Evolutionary conservation across 2,113 vertebrate species (phyloP).

Genomic region (Zonotrichia leucophrys): DNA sequence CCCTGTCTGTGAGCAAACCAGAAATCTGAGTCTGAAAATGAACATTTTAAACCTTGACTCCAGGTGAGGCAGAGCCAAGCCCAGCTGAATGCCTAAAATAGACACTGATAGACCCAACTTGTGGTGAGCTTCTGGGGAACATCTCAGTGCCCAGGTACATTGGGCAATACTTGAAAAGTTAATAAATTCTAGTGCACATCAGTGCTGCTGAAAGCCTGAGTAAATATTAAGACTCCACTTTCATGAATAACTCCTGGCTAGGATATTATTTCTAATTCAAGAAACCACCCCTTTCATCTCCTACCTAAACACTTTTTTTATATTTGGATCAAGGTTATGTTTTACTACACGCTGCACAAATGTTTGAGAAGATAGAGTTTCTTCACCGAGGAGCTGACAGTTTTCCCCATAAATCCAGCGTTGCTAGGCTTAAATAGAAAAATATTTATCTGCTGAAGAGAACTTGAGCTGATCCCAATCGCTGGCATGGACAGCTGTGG

Average conservation of each 20-base stretch:
- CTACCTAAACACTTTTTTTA: constrained; percentile 13
- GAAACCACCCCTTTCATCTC: constrained; percentile 25
- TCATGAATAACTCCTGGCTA: background rate
- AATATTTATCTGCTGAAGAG: background rate
- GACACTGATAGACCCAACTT: background rate
- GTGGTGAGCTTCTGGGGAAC: background rate
- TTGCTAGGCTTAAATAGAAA: background rate
- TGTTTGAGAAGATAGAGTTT: background rate
- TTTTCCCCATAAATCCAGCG: background rate
- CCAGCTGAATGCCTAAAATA: background rate
- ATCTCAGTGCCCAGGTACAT: background rate
- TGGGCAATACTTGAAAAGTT: background rate
- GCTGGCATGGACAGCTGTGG: background rate
- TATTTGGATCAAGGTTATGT: constrained; percentile 33
- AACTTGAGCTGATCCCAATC: background rate
- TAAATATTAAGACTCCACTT: constrained; percentile 46
- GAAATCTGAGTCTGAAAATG: background rate
- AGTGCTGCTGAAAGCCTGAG: background rate
- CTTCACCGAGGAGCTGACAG: background rate
- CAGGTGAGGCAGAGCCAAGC: background rate
- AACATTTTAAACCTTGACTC: background rate
- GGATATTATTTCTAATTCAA: constrained; percentile 29
- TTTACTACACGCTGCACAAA: constrained; percentile 19
- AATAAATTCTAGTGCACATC: background rate
- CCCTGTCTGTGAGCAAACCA: background rate